Evolutionary conservation across 2,888 invertebrate genomes (phyloP), one percentile per base, ranked within the genome.

Genomic region (Orchestes rusci): DNA sequence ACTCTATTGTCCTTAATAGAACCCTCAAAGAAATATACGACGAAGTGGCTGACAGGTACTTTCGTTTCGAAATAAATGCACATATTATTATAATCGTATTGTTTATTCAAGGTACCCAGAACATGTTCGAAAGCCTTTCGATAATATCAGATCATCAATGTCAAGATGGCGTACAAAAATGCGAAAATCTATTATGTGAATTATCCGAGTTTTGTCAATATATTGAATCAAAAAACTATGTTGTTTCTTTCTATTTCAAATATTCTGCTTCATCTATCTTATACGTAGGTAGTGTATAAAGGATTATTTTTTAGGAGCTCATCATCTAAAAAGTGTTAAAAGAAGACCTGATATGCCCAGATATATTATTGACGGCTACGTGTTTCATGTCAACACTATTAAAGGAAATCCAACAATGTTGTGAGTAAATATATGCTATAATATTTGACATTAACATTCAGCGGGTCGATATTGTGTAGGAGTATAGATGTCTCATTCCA

Each of bases 321-420:
- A n/a, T n/a, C n/a, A n/a, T n/a, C n/a, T n/a, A n/a, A n/a, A n/a
- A n/a, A n/a, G n/a, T n/a, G n/a, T n/a, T 15, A 60, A 56, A 54
- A 56, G 64, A 38, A 65, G 63, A 55, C 59, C 58, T 16, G 62
- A 65, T 52, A 66, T 65, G 64, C 66, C 67, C 10, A 54, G 67
- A 36, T 67, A 66, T 54, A 66, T 67, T 36, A 65, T 67, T 16
- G 66, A 67, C 56, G 67, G 67, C 50, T 67, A 66, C 53, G 67
- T 67, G 20, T 67, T 67, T 57, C 67, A 67, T 48, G 66, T 67
- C 19, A 67, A 67, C 57, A 66, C 66, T 43, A 64, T 62, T 32
- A 67, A 67, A 58, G 67, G 67, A 48, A 63, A 59, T 37, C 66
- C 66, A 8, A 62, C 61, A 8, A 67, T 67, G 65, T 63, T 62